Conservation (phyloP, 2,113 vertebrate genomes). For the Vulpes lagopus region DNA sequence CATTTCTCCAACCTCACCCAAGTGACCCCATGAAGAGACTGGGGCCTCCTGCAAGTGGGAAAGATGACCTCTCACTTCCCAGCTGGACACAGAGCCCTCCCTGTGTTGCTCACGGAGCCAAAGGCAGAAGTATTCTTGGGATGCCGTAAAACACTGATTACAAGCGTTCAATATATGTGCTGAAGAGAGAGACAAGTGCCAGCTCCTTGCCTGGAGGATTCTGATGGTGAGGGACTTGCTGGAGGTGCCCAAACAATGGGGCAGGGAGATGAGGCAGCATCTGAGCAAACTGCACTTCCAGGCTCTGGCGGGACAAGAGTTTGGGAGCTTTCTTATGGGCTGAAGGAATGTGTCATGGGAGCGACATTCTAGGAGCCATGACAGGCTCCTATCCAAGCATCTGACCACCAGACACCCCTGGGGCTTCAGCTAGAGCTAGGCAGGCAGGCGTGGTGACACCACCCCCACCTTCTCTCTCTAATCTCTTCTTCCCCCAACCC, state of each 20-base stretch:
- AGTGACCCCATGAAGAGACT: not conserved
- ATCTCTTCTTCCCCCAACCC: not conserved
- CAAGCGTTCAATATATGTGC: not conserved
- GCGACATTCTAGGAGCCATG: not conserved
- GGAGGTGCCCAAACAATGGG: no score
- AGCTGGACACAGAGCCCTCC: not conserved
- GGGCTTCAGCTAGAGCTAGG: not conserved
- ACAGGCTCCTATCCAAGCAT: not conserved
- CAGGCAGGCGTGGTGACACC: not conserved
- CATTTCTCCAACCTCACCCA: not conserved
- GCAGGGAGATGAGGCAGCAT: not conserved
- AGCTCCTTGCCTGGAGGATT: not conserved
- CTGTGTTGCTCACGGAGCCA: not conserved
- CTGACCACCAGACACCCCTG: not conserved
- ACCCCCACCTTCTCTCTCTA: not conserved
- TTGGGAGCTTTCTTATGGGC: not conserved
- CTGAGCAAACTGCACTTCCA: not conserved
- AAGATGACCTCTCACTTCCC: not conserved
- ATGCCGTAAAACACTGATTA: accelerated
- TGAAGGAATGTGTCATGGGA: not conserved
- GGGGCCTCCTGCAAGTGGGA: not conserved
- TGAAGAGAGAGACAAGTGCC: not conserved
- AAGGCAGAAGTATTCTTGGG: not conserved
- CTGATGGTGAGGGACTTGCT: not conserved
- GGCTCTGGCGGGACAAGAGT: no score